Base-by-base conservation (phyloP, 1,140 invertebrate species). In the Caenorhabditis latens region DNA sequence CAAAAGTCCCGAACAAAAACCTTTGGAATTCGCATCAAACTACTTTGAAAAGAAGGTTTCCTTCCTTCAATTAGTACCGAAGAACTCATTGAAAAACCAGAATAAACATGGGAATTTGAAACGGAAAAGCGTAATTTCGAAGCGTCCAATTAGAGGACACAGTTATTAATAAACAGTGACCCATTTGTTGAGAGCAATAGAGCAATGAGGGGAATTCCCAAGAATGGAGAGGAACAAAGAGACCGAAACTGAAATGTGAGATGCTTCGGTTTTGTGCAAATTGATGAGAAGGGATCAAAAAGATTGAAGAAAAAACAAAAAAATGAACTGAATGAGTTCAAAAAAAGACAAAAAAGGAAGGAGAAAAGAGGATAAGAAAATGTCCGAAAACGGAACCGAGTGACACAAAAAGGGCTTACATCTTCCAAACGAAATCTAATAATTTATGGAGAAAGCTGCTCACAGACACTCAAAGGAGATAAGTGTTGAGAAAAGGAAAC, bases 211-310 rank as follows among this genome's bases (percentile, higher is more conserved):
- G 43, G 71, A 24, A 50, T 71, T 63, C 42, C 65, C 65, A 40
- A 13, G 11, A 32, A 65, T 8, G 40, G 19, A 40, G 43, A 21
- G 19, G 46, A 79, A 42, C 8, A 65, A 40, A 40, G 19, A 67
- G 63, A 24, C 32, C 32, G 53, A 14, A 50, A 50, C n/a, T 43
- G 71, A 79, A 79, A 79, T 50, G 71, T 42, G 71, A 79, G 71
- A 79, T 79, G 71, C 46, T 79, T 8, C 21, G 19, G 48, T 71
- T 16, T 13, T 79, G 71, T 50, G 71, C 71, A 79, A 79, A 79
- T 79, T 79, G 71, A 50, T 79, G 71, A 86, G 85, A 32, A 86
- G 67, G 61, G 57, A 46, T 65, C 83, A 84, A 57, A 84, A 65
- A 84, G 57, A 65, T 58, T 65, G 83, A 16, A 50, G 53, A 50